phyloP scores from a whole-genome alignment of 2,113 vertebrate species.

The Genyomyrus donnyi region DNA sequence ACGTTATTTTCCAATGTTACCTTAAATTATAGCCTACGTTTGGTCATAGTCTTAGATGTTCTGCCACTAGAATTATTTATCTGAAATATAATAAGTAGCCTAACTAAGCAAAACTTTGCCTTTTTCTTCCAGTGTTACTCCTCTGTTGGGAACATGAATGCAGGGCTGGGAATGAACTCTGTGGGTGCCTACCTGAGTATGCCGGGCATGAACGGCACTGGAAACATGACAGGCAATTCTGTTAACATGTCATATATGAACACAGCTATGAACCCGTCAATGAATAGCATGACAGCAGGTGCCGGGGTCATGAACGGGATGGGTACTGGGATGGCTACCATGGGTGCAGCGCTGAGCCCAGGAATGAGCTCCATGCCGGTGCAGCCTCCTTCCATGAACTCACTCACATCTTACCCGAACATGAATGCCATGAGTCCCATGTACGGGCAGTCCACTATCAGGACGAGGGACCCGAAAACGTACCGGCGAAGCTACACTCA shows the following conservation, averaged over 20 bases:
- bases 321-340: slow-evolving; percentile 36
- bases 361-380: slow-evolving; percentile 71
- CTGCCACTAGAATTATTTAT: neutral
- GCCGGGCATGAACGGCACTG: slow-evolving; percentile 68
- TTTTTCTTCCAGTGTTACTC: slow-evolving; percentile 65
- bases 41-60: neutral
- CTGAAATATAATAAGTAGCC: neutral
- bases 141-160: slow-evolving; percentile 73
- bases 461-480: slow-evolving; percentile 73
- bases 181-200: slow-evolving; percentile 79
- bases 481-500: slow-evolving; percentile 80
- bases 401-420: slow-evolving; percentile 64
- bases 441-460: slow-evolving; percentile 71
- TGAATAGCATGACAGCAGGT: slow-evolving; percentile 67
- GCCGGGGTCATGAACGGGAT: slow-evolving; percentile 55
- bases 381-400: slow-evolving; percentile 64
- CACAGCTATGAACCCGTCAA: slow-evolving; percentile 69
- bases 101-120: neutral
- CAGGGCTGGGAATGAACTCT: slow-evolving; percentile 73
- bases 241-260: slow-evolving; percentile 78
- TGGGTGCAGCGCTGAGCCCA: slow-evolving; percentile 66
- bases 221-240: slow-evolving; percentile 66
- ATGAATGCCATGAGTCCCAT: slow-evolving; percentile 75
- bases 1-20: neutral
- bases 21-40: neutral